Conservation (phyloP, 2,797 vertebrate species). For the Eulemur coronatus region DNA sequence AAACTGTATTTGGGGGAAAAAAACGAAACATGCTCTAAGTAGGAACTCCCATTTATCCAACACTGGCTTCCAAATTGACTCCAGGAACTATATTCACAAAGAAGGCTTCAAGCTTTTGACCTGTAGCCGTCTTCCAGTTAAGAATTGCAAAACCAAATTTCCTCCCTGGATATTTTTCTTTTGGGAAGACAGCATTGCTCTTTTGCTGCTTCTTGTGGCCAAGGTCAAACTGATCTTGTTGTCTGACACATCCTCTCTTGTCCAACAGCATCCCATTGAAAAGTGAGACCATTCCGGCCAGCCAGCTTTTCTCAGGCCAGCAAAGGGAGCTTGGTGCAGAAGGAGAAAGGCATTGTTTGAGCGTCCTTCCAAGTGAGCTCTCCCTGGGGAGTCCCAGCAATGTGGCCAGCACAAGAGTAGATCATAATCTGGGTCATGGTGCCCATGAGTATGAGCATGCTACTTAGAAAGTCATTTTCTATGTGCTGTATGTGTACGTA, state of each 20-base stretch:
- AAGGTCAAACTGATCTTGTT: background rate
- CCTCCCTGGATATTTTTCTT: background rate
- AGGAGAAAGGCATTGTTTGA: background rate
- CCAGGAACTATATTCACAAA: background rate
- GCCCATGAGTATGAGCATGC: background rate
- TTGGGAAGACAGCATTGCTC: background rate
- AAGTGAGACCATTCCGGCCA: background rate
- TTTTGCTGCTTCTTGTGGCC: background rate
- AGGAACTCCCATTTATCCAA: background rate
- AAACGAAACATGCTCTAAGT: background rate
- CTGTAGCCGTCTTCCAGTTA: background rate
- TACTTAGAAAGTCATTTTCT: background rate
- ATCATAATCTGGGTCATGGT: background rate
- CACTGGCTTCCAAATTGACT: background rate
- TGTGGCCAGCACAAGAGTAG: too few relatives aligned
- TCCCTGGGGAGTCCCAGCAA: background rate
- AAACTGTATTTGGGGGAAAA: background rate
- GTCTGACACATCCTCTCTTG: background rate
- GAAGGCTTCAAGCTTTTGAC: background rate
- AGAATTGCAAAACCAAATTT: background rate
- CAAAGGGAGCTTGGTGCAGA: background rate
- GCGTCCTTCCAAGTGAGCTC: background rate
- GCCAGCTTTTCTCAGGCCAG: background rate
- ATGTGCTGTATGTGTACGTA: too few relatives aligned
- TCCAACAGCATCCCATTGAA: background rate